Conservation (phyloP, 2,888 invertebrate genomes). For the Folsomia manolachei region DNA sequence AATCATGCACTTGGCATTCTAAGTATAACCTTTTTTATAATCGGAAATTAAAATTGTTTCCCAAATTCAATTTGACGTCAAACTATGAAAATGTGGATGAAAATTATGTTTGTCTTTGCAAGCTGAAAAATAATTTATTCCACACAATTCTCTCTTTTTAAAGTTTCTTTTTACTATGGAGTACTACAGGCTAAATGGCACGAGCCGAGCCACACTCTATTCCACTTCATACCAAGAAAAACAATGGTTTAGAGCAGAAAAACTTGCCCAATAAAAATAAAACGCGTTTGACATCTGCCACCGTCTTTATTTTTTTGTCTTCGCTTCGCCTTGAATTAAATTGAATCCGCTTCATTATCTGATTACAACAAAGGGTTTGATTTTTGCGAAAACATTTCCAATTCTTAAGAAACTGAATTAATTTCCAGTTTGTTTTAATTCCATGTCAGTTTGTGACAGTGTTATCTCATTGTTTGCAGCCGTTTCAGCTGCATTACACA, state of each 20-base stretch:
- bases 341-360: too few relatives aligned
- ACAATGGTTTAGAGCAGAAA: not conserved
- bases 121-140: too few relatives aligned
- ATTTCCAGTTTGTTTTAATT: too few relatives aligned
- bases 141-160: too few relatives aligned
- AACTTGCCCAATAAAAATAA: not conserved
- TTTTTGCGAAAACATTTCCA: not conserved
- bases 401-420: too few relatives aligned
- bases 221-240: not conserved
- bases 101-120: not conserved
- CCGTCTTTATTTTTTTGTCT: not conserved
- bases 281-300: not conserved
- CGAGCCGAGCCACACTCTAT: not conserved
- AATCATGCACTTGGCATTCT: too few relatives aligned
- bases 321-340: not conserved
- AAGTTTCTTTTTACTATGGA: too few relatives aligned
- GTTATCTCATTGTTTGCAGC: too few relatives aligned
- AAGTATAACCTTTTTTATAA: not conserved
- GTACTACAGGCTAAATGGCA: not conserved
- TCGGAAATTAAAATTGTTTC: not conserved
- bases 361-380: too few relatives aligned
- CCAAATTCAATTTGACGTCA: not conserved
- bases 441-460: too few relatives aligned
- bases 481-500: too few relatives aligned
- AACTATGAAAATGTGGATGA: not conserved